These are phyloP conservation scores for Buathra laborator DNA, from an alignment of 2,888 invertebrate genomes.

Conservation along the genomic window DNA sequence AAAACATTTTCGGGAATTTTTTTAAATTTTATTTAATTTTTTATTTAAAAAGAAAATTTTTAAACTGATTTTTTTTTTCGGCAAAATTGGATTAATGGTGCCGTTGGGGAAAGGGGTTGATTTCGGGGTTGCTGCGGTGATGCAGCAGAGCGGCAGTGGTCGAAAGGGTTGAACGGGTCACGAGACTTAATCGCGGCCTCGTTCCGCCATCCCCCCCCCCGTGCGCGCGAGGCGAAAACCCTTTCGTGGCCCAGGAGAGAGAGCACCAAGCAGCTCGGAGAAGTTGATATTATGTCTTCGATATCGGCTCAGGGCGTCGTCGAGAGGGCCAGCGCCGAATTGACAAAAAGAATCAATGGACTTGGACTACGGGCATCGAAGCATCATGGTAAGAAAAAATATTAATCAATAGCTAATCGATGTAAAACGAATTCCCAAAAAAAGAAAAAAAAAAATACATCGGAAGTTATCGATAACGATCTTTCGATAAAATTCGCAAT, in stretches of 20 bases:
- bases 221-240: conserved; percentile 12
- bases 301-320: conserved; percentile 96
- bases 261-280: conserved; percentile 76
- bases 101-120: conserved; percentile 49
- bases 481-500: not conserved
- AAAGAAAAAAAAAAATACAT: not conserved
- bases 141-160: conserved; percentile 58
- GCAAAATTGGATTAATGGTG: conserved; percentile 46
- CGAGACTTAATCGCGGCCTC: conserved; percentile 10
- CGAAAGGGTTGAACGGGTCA: conserved; percentile 66
- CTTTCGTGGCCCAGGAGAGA: conserved; percentile 31
- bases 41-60: not conserved
- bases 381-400: conserved; percentile 80
- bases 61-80: not conserved
- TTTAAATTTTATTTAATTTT: not conserved
- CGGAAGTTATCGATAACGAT: not conserved
- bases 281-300: conserved; percentile 89
- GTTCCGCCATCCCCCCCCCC: not conserved
- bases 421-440: not conserved
- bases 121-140: conserved; percentile 62
- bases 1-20: not conserved
- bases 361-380: conserved; percentile 90
- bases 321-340: conserved; percentile 95
- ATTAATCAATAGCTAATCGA: not conserved
- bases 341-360: conserved; percentile 95